phyloP scores from a whole-genome alignment of 2,888 invertebrate species.

The Phyllotreta cruciferae region DNA sequence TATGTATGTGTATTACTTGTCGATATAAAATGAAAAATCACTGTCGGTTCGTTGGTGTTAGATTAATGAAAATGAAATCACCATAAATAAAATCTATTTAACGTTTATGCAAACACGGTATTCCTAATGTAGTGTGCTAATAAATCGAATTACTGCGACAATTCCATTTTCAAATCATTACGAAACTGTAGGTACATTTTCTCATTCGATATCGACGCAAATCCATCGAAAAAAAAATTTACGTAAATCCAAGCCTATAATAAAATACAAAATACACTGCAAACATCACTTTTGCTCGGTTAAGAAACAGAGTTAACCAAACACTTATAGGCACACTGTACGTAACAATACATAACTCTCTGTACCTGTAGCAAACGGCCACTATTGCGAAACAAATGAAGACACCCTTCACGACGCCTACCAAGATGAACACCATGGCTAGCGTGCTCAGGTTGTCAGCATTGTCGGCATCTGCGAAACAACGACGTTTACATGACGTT shows the following conservation, averaged over 20 bases:
- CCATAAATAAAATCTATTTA: no score
- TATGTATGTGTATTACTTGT: not conserved
- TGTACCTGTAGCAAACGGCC: conserved; percentile 95
- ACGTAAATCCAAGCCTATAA: conserved; percentile 54
- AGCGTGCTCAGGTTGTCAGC: conserved; percentile 87
- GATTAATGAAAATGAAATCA: not conserved
- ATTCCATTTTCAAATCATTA: not conserved
- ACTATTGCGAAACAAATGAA: conserved; percentile 95
- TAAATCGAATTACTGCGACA: no score
- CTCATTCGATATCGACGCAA: conserved; percentile 28
- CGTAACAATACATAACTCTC: conserved; percentile 13
- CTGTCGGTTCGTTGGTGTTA: not conserved
- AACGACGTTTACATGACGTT: conserved; percentile 17
- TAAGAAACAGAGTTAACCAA: not conserved
- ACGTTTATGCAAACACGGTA: no score
- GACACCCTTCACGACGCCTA: conserved; percentile 90
- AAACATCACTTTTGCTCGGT: conserved; percentile 32
- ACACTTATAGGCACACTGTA: not conserved
- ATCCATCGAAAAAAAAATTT: conserved; percentile 6
- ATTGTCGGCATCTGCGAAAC: conserved; percentile 74
- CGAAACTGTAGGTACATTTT: not conserved
- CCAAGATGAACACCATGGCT: conserved; percentile 91
- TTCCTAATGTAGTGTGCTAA: no score
- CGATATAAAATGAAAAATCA: conserved; percentile 23
- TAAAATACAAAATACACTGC: conserved; percentile 53